phyloP scores from a whole-genome alignment of 2,888 invertebrate genomes.

The Ormyrus labotus region DNA sequence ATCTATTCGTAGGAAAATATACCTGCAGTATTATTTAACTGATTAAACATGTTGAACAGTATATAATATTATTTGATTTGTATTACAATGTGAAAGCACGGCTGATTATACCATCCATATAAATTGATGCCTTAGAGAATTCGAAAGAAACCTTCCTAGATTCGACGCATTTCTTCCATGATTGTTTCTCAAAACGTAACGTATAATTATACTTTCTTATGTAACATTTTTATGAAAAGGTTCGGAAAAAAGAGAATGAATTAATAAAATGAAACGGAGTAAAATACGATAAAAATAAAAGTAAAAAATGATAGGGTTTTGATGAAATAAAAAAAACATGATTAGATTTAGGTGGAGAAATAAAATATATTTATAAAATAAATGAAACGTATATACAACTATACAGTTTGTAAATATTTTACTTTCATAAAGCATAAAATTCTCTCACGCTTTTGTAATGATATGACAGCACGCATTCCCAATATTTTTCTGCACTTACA shows the following conservation, averaged over 20 bases:
- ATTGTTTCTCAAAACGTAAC: constrained; percentile 42
- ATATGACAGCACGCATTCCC: not conserved
- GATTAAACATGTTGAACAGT: too few species aligned
- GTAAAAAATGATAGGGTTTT: constrained; percentile 1
- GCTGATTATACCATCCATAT: too few species aligned
- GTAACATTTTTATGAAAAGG: constrained; percentile 8
- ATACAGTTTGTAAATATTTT: constrained; percentile 70
- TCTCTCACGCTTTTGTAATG: not conserved
- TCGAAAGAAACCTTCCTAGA: too few species aligned
- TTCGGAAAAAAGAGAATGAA: not conserved
- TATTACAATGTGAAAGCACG: too few species aligned
- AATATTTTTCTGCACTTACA: constrained; percentile 10
- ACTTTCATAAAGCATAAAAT: constrained; percentile 58
- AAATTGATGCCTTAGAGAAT: too few species aligned
- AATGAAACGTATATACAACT: constrained; percentile 74
- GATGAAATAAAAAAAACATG: constrained; percentile 43
- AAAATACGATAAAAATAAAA: not conserved
- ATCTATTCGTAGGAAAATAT: too few species aligned
- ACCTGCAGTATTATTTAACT: too few species aligned
- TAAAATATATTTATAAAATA: constrained; percentile 75
- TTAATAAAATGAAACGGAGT: not conserved
- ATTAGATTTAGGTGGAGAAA: constrained; percentile 64
- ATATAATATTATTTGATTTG: too few species aligned
- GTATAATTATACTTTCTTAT: constrained; percentile 40
- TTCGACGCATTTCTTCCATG: not conserved